phyloP scores from a whole-genome alignment of 1,140 invertebrate genomes.

The Drosophila takahashii region DNA sequence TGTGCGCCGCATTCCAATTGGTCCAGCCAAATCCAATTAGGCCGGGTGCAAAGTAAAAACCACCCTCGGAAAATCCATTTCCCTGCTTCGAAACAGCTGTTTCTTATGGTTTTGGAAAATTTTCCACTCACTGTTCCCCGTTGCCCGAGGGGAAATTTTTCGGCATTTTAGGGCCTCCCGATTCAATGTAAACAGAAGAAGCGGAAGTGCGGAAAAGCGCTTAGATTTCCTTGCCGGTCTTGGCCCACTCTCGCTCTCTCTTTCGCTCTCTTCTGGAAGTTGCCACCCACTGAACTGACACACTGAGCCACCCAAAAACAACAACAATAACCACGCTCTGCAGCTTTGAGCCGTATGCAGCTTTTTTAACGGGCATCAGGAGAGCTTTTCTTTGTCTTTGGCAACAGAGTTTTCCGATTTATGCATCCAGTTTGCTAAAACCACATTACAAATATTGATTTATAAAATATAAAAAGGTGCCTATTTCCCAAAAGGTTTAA shows the following conservation, averaged over 20 bases:
- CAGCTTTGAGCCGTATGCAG: conserved; percentile 63
- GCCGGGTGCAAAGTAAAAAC: conserved; percentile 12
- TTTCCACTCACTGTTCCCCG: conserved; percentile 44
- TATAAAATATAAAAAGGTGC: not conserved
- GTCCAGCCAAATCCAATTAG: conserved; percentile 60
- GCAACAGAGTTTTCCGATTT: conserved; percentile 15
- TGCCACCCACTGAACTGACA: conserved; percentile 44
- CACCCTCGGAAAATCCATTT: conserved; percentile 23
- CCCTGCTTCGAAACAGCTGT: conserved; percentile 40
- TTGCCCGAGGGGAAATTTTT: conserved; percentile 41
- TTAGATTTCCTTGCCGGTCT: conserved; percentile 42
- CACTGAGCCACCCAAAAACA: conserved; percentile 28
- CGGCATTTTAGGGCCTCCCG: conserved; percentile 8
- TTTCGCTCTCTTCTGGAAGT: not conserved
- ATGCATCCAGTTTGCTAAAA: not conserved
- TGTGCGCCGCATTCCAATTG: conserved; percentile 58
- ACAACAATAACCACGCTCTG: conserved; percentile 5
- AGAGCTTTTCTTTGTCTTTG: conserved; percentile 51
- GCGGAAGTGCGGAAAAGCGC: conserved; percentile 16
- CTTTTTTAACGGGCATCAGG: conserved; percentile 53
- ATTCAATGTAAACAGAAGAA: conserved; percentile 31
- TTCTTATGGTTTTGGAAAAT: conserved; percentile 36
- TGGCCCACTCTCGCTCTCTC: not conserved
- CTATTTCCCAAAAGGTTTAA: no score
- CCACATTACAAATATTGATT: not conserved